Evolutionary conservation across 2,113 vertebrate species (phyloP).

Genomic region (Lontra canadensis): DNA sequence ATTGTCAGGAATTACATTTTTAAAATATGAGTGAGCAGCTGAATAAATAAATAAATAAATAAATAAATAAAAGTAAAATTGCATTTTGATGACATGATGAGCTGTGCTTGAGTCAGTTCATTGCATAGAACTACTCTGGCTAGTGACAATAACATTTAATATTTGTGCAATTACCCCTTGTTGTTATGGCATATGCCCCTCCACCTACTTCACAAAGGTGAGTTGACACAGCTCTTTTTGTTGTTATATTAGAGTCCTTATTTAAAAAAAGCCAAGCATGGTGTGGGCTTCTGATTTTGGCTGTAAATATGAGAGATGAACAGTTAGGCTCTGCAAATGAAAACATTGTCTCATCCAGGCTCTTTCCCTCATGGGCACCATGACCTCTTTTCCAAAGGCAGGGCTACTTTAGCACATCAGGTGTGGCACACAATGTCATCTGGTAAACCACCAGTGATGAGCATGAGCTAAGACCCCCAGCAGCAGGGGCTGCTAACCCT

Average conservation of each 20-base stretch:
- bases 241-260: not conserved
- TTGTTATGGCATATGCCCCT: not conserved
- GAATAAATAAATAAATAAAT: not conserved
- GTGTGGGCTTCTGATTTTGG: not conserved
- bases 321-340: not conserved
- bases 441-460: not conserved
- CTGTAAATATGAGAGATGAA: not conserved
- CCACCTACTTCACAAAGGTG: not conserved
- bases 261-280: not conserved
- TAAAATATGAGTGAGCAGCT: not conserved
- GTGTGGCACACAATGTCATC: not conserved
- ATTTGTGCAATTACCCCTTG: not conserved
- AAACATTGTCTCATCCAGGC: not conserved
- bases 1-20: not conserved
- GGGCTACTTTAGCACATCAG: not conserved
- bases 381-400: not conserved
- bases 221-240: not conserved
- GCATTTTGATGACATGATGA: not conserved
- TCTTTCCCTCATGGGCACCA: fast-evolving
- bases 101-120: not conserved
- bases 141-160: not conserved
- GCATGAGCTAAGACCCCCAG: not conserved
- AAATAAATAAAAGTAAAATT: not conserved
- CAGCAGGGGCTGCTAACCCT: not conserved
- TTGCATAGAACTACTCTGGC: not conserved